phyloP scores from a whole-genome alignment of 1,140 invertebrate genomes.

The Drosophila ficusphila region DNA sequence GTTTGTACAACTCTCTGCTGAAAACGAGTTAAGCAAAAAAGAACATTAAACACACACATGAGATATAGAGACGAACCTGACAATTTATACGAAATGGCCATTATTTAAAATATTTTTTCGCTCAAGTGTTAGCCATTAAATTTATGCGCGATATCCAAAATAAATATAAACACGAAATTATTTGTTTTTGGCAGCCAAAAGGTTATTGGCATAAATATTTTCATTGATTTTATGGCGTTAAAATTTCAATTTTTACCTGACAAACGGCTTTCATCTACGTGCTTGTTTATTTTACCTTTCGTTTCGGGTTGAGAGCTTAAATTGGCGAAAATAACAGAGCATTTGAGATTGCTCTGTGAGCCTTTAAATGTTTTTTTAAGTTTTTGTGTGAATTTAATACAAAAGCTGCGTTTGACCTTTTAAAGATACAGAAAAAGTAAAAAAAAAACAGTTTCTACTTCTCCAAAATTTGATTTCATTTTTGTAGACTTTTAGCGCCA shows the following conservation, averaged over 20 bases:
- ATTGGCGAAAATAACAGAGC: neutral
- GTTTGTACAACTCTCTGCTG: constrained; percentile 46
- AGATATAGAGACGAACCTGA: constrained; percentile 14
- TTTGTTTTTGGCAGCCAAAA: constrained; percentile 46
- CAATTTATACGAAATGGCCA: constrained; percentile 6
- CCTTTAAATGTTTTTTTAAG: neutral
- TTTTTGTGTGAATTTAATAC: too few relatives aligned
- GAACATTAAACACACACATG: neutral
- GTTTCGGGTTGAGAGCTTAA: neutral
- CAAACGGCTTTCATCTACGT: neutral
- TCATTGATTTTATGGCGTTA: constrained; percentile 64
- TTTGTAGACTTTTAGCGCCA: neutral
- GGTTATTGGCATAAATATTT: constrained; percentile 60
- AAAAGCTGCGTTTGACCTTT: too few relatives aligned
- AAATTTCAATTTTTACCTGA: constrained; percentile 51
- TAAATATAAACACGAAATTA: constrained; percentile 47
- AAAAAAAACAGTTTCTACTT: neutral
- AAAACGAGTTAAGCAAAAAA: constrained; percentile 19
- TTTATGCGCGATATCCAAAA: constrained; percentile 52
- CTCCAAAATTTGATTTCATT: constrained; percentile 27
- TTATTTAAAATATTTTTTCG: constrained; percentile 45
- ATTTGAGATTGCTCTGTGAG: neutral
- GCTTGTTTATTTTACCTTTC: constrained; percentile 11
- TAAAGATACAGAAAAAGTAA: too few relatives aligned
- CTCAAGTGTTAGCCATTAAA: constrained; percentile 30